Evolutionary conservation across 2,888 invertebrate genomes (phyloP), one percentile per base, ranked within the genome.

Genomic region (Fragum fragum): DNA sequence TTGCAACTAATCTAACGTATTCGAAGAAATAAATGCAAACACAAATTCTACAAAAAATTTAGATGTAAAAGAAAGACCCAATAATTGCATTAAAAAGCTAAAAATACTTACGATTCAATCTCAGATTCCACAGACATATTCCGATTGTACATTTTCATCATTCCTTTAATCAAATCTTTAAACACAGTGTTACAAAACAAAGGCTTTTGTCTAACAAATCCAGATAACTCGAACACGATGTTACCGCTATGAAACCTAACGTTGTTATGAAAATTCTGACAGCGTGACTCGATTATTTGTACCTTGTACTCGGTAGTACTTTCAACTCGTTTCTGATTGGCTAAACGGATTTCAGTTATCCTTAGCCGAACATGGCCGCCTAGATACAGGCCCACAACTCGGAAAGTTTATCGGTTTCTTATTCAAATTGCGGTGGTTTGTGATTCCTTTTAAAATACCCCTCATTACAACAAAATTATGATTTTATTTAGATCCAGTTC

Each of bases 81-180:
- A 28, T 28, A 57, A 23, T 39, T 16, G 29, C 29, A 29, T 29
- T n/a, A 36, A 36, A n/a, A 32, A 66, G 39, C 14, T n/a, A n/a
- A 23, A 57, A 57, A 74, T 79, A 79, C 83, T 83, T 83, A 83
- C 83, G 70, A 74, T 52, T 80, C 80, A 47, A 53, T 16, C 32
- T 77, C 80, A 11, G 79, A 80, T 68, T 83, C 83, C 59, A 80
- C 63, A 32, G 83, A 83, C 18, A 71, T 83, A 77, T 80, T 80
- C 75, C 83, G 73, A 39, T 29, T 72, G 59, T 72, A 83, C 39
- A 57, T 59, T 68, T 74, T 80, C 76, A 80, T 80, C 39, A 57
- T 76, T 71, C 1, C 29, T 47, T 26, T 57, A 63, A 29, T 36
- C 11, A 21, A 52, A 29, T 53, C 21, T 28, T 47, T 16, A 47